These are phyloP conservation scores for Euleptes europaea DNA, from an alignment of 2,113 vertebrate species.

Conservation along the genomic window DNA sequence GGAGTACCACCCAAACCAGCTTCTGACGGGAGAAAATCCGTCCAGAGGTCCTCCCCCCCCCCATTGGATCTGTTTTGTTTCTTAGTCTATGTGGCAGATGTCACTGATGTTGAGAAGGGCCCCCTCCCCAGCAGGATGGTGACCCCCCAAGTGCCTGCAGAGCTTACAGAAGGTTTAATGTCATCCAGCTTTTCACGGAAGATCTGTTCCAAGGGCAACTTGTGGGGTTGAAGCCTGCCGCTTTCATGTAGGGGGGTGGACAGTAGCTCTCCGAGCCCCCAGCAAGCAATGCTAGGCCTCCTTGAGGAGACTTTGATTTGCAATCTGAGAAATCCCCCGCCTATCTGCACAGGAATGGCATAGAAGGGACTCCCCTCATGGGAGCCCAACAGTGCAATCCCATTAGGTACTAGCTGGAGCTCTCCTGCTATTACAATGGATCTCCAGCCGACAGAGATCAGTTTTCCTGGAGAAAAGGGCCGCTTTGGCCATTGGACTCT, in stretches of 20 bases:
- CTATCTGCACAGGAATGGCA: conserved; percentile 65
- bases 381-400: conserved; percentile 34
- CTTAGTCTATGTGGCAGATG: conserved; percentile 48
- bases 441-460: too few species aligned
- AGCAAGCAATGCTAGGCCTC: conserved; percentile 55
- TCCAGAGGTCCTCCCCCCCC: conserved; percentile 12
- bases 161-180: conserved; percentile 53
- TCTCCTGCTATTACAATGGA: too few species aligned
- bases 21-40: conserved; percentile 53
- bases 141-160: conserved; percentile 41
- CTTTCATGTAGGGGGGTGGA: conserved; percentile 53
- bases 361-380: conserved; percentile 60
- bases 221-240: conserved; percentile 48
- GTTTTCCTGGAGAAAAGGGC: too few species aligned
- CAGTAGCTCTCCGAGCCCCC: conserved; percentile 42
- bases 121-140: conserved; percentile 46
- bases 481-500: too few species aligned
- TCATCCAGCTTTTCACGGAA: conserved; percentile 42
- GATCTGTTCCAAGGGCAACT: conserved; percentile 59
- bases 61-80: conserved; percentile 24
- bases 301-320: conserved; percentile 67
- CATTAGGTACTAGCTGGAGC: too few species aligned
- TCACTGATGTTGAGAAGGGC: conserved; percentile 67
- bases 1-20: conserved; percentile 54
- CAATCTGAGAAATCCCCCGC: conserved; percentile 70